Evolutionary conservation across 1,140 invertebrate species (phyloP).

Genomic region (Octopus sinensis): DNA sequence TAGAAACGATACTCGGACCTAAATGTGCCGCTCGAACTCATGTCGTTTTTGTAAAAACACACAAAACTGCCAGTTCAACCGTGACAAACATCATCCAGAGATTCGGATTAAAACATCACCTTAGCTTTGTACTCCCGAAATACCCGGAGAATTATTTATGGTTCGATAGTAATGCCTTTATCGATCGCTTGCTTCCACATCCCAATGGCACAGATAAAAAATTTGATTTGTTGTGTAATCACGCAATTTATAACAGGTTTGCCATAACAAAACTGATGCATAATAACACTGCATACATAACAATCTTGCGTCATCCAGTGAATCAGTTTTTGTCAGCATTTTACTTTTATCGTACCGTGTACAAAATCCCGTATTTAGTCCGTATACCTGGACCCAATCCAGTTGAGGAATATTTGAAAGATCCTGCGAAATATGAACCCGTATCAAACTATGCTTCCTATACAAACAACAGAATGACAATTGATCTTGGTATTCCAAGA

Average conservation of each 20-base stretch:
- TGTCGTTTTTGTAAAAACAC: not conserved
- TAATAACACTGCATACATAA: conserved; percentile 35
- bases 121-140: not conserved
- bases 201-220: conserved; percentile 11
- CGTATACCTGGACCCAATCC: not conserved
- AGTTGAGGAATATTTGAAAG: conserved; percentile 21
- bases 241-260: conserved; percentile 34
- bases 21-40: not conserved
- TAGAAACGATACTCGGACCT: too few species aligned
- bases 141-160: not conserved
- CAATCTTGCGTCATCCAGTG: conserved; percentile 42
- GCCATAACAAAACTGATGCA: conserved; percentile 35
- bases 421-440: conserved; percentile 14
- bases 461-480: conserved; percentile 40
- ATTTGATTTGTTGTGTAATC: conserved; percentile 40
- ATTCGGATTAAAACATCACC: not conserved
- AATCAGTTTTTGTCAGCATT: conserved; percentile 42
- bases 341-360: conserved; percentile 33
- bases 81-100: conserved; percentile 1
- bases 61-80: not conserved
- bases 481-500: conserved; percentile 38
- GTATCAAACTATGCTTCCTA: conserved; percentile 22
- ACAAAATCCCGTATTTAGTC: conserved; percentile 13
- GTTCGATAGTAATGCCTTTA: not conserved
- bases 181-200: not conserved